Percentiles rank a stretch among this genome's conserved stretches.
Evolutionary conservation across 2,113 vertebrate genomes (phyloP).

Genomic region (Rhombomys opimus): DNA sequence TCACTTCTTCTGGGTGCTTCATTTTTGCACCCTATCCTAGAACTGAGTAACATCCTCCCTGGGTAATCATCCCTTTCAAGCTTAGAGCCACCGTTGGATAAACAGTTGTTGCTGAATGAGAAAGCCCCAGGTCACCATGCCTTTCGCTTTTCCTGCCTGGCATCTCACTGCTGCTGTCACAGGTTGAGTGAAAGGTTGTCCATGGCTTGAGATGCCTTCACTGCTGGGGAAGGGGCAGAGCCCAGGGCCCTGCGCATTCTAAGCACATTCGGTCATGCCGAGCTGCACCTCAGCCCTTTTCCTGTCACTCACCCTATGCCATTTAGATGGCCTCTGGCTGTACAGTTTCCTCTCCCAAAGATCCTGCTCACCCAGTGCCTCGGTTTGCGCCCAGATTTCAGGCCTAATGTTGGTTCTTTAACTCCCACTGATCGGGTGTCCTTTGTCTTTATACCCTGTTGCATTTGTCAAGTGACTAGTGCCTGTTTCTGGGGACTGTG

Average conservation of each 20-base stretch:
- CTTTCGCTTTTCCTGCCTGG: neutral
- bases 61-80: too few species aligned
- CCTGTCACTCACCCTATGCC: neutral
- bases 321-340: neutral
- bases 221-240: neutral
- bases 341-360: neutral
- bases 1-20: constrained; percentile 24
- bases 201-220: neutral
- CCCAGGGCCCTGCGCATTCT: neutral
- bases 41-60: neutral
- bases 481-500: neutral
- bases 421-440: neutral
- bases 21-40: neutral
- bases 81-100: neutral
- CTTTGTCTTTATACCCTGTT: neutral
- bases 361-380: neutral
- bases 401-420: neutral
- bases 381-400: neutral
- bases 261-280: neutral
- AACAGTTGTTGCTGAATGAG: neutral
- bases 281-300: neutral
- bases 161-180: neutral
- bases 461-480: neutral
- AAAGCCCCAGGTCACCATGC: neutral
- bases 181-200: neutral